These are phyloP conservation scores for Nomada lathburiana DNA, from an alignment of 2,888 invertebrate genomes.

Conservation along the genomic window DNA sequence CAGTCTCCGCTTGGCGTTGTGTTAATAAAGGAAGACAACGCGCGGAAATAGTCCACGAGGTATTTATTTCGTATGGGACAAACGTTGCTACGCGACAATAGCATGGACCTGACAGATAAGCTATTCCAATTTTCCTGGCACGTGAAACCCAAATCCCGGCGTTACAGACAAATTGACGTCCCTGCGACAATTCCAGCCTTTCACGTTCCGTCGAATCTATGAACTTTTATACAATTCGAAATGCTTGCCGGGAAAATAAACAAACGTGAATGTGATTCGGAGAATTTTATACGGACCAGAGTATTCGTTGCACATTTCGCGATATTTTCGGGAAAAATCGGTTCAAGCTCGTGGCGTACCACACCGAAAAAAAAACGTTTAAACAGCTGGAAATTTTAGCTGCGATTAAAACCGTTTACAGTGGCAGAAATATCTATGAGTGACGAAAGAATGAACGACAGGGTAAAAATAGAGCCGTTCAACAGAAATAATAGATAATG, in stretches of 20 bases:
- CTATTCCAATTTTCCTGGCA: conserved; percentile 2
- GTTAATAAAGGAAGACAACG: background rate
- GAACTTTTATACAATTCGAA: conserved; percentile 19
- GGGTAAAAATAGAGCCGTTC: background rate
- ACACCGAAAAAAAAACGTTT: too few relatives aligned
- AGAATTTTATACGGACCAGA: conserved; percentile 33
- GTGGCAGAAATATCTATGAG: background rate
- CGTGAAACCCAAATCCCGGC: too few relatives aligned
- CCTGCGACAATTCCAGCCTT: background rate
- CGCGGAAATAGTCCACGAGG: too few relatives aligned
- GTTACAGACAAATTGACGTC: conserved; percentile 3
- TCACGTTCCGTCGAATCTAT: conserved; percentile 10
- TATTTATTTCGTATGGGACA: too few relatives aligned
- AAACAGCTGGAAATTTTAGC: too few relatives aligned
- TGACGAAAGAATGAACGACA: background rate
- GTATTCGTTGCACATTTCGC: conserved; percentile 29
- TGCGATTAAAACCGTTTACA: background rate
- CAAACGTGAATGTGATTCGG: conserved; percentile 48
- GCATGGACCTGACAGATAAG: background rate
- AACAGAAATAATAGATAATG: conserved; percentile 3
- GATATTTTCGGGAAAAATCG: too few relatives aligned
- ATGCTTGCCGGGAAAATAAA: background rate
- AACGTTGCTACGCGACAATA: background rate
- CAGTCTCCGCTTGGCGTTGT: background rate
- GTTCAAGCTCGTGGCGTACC: too few relatives aligned